A percentile compares a stretch with the other conserved stretches of the same genome.
Conservation (phyloP, 2,888 invertebrate genomes). For the Chaetogeoica ovagalla region DNA sequence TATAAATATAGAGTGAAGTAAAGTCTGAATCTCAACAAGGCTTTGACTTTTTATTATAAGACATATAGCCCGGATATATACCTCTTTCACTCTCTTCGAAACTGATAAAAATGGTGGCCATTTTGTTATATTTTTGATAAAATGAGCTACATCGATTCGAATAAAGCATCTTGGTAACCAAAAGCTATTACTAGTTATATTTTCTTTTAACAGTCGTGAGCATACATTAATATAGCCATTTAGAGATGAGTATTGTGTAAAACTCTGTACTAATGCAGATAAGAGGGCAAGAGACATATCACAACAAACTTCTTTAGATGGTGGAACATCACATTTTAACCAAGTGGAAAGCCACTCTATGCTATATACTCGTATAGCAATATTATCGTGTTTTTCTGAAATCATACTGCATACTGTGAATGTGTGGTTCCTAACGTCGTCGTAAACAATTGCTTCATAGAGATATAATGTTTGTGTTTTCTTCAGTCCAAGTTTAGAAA, state of each 20-base stretch:
- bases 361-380: not conserved
- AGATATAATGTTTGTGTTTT: not conserved
- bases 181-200: not conserved
- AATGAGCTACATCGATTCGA: not conserved
- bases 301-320: not conserved
- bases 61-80: not conserved
- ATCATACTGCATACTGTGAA: slow-evolving; percentile 7
- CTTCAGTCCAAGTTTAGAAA: not conserved
- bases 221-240: not conserved
- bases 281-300: not conserved
- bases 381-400: not conserved
- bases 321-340: not conserved
- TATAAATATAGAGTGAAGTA: not conserved
- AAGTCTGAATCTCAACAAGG: not conserved
- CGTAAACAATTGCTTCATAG: not conserved
- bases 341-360: slow-evolving; percentile 2
- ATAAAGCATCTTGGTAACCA: slow-evolving; percentile 2
- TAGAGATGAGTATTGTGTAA: not conserved
- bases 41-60: slow-evolving; percentile 12
- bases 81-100: not conserved
- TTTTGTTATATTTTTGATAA: not conserved
- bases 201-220: not conserved
- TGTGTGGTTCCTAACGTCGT: not conserved
- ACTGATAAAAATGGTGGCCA: not conserved
- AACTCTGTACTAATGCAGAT: not conserved